Percentiles rank a stretch among this genome's conserved stretches.
phyloP scores from a whole-genome alignment of 2,797 vertebrate species.

The Sylvilagus floridanus region DNA sequence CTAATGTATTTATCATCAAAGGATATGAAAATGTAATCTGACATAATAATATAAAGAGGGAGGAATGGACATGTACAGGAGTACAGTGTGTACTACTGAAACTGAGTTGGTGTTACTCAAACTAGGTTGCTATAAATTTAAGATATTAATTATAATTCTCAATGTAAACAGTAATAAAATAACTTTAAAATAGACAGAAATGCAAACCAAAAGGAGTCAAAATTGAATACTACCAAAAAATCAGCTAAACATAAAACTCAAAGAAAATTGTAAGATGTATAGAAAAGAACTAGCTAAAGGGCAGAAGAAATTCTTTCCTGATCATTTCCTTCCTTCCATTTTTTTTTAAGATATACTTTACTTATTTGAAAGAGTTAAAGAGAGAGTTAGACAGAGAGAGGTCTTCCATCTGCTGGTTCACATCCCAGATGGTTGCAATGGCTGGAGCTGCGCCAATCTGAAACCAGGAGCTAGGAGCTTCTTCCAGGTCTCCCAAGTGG shows the following conservation, averaged over 20 bases:
- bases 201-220: neutral
- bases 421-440: too few species aligned
- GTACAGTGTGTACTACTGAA: too few species aligned
- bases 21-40: neutral
- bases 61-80: neutral
- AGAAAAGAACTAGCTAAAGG: neutral
- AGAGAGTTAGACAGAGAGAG: too few species aligned
- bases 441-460: too few species aligned
- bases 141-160: neutral
- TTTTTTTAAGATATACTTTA: too few species aligned
- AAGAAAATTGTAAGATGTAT: neutral
- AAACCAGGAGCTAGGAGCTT: too few species aligned
- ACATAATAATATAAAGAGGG: neutral
- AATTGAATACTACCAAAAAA: neutral
- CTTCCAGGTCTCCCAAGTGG: too few species aligned
- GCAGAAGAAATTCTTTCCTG: neutral
- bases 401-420: too few species aligned
- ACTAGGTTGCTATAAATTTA: neutral
- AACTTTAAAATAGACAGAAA: neutral
- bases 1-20: neutral
- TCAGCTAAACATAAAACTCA: neutral
- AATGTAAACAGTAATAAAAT: neutral
- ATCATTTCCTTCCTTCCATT: neutral
- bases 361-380: too few species aligned
- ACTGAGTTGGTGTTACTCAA: neutral